Base-by-base conservation (phyloP, 2,888 invertebrate genomes). In the Eurytoma californica region DNA sequence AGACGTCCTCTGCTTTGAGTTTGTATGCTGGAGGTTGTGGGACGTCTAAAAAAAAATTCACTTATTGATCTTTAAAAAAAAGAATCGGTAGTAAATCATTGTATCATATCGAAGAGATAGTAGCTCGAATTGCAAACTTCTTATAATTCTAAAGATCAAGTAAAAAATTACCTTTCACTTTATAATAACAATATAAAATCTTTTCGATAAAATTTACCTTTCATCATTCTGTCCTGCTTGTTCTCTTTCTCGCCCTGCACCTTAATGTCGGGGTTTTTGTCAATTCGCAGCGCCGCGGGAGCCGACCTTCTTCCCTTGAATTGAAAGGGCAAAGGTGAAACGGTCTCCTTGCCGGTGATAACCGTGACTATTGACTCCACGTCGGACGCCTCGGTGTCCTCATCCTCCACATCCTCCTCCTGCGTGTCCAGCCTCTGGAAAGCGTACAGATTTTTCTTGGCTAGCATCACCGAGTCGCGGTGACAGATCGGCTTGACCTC, bases 1-100 rank as follows among this genome's bases (percentile, higher is more conserved):
- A 78, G 3, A 78, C 14, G 0, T 80, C 80, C 4, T n/a, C 55
- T 51, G 58, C 65, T 0, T n/a, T 70, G 3, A 80, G 47, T 16
- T 55, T 73, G 0, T 70, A 9, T 13, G 2, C 55, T 9, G 74
- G 65, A 12, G 80, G 80, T 16, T 30, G 18, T 0, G 80, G 77
- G 2, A 80, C 77, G 57, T 72, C 80, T 80, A 39, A 3, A 49
- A 63, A 28, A 58, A 30, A 13, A 28, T 53, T 7, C 3, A 53
- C 12, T 0, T 7, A 53, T 53, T 68, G 16, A 24, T 24, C 24
- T 24, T 24, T 24, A 2, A 24, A 24, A 24, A 24, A 24, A 24
- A 1, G 24, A 24, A 24, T n/a, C n/a, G n/a, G n/a, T n/a, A n/a
- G n/a, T n/a, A n/a, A n/a, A n/a, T n/a, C n/a, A n/a, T n/a, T n/a